Base-by-base conservation (phyloP, 2,113 vertebrate species). In the Australoheros scitulus region DNA sequence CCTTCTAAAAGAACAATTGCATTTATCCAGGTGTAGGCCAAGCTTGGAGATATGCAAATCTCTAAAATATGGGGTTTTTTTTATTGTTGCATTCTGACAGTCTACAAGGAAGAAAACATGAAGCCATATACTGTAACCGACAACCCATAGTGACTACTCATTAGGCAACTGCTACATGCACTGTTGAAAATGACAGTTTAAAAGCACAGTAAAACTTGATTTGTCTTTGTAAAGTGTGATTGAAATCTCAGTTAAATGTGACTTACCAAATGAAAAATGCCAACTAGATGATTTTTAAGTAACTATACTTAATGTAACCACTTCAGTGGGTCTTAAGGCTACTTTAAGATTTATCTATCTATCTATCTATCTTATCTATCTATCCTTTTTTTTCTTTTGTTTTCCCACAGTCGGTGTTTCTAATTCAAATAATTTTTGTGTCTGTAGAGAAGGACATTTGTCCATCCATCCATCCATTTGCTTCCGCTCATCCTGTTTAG, bases 101-200 rank as follows among this genome's bases (percentile, higher is more conserved):
- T 43, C 18, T 68, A 15, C 38, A 47, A 18, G n/a, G 50, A 11
- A 43, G 10, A 43, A 43, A 52, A 13, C 29, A 61, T 56, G 34
- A 29, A 87, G 41, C 38, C 36, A 82, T 56, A 78, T 55, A n/a
- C n/a, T n/a, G n/a, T n/a, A 61, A 85, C 43, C 85, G 65, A 63
- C 50, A 60, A 50, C 3, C 26, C 57, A 76, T 81, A 63, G 75
- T 78, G 36, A 55, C 68, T 78, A 43, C 60, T 85, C 77, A 81
- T 87, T 85, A 87, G 77, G 79, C 50, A 58, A 83, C 81, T 36
- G 65, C 24, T 26, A 26, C 24, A 81, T 60, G 61, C 38, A 15
- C 29, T 47, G 72, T 58, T 77, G 65, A 84, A 2, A 47, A 77
- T 50, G 61, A 50, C 50, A 26, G 14, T 26, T 26, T 26, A 26